phyloP scores from a whole-genome alignment of 1,140 invertebrate genomes.

The Caerostris darwini region DNA sequence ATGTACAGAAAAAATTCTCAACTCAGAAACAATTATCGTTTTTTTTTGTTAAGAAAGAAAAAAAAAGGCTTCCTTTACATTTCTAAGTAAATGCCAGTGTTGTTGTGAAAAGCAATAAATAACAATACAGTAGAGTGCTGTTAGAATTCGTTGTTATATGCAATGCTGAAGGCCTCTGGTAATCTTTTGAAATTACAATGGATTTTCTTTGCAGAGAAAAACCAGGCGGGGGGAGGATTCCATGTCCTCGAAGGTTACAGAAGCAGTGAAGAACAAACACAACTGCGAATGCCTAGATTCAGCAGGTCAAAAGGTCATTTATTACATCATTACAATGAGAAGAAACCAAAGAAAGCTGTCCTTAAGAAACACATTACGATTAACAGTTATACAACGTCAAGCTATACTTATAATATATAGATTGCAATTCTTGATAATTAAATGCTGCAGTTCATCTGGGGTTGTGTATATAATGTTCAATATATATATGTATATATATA shows the following conservation, averaged over 20 bases:
- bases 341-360: conserved; percentile 60
- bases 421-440: conserved; percentile 77
- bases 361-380: conserved; percentile 68
- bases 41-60: neutral
- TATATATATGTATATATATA: conserved; percentile 73
- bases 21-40: neutral
- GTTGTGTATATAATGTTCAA: conserved; percentile 72
- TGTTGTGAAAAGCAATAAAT: conserved; percentile 56
- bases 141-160: conserved; percentile 74
- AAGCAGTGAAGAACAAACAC: conserved; percentile 72
- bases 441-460: conserved; percentile 70
- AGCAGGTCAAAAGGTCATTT: conserved; percentile 63
- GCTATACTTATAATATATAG: conserved; percentile 76
- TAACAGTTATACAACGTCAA: conserved; percentile 75
- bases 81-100: conserved; percentile 65
- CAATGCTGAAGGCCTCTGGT: conserved; percentile 72
- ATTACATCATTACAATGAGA: conserved; percentile 47
- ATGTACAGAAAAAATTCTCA: conserved; percentile 24
- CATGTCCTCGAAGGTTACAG: conserved; percentile 24
- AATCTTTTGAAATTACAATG: conserved; percentile 59
- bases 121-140: conserved; percentile 36
- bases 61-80: conserved; percentile 44
- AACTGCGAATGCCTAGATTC: conserved; percentile 60
- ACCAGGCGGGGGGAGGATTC: conserved; percentile 32
- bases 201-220: conserved; percentile 56